These are phyloP conservation scores for Frieseomelitta varia DNA, from an alignment of 1,140 invertebrate species.

Conservation along the genomic window DNA sequence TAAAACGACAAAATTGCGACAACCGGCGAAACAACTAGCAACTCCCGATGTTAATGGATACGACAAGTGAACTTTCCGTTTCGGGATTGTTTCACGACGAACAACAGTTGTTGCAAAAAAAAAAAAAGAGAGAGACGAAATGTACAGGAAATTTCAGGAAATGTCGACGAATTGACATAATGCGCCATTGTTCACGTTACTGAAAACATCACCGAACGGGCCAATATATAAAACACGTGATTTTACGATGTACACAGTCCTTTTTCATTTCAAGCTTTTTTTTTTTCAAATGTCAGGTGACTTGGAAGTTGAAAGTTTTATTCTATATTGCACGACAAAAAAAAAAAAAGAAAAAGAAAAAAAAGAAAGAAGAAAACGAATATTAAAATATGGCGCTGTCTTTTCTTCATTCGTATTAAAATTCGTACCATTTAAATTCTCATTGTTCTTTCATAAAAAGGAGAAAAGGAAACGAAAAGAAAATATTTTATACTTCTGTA, in stretches of 20 bases:
- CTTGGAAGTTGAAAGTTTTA: not conserved
- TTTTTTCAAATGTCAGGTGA: no score
- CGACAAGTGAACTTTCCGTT: not conserved
- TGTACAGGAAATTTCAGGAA: not conserved
- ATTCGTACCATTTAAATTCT: no score
- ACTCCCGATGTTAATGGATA: not conserved
- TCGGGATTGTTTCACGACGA: not conserved
- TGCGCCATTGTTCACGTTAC: not conserved
- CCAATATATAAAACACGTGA: not conserved
- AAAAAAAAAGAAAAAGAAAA: no score
- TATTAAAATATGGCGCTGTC: no score
- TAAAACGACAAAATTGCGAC: not conserved
- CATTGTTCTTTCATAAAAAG: not conserved
- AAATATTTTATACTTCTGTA: not conserved
- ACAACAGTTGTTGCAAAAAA: not conserved
- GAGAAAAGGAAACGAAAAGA: not conserved
- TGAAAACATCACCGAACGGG: not conserved
- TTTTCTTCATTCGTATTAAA: no score
- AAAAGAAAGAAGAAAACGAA: no score
- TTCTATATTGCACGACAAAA: no score
- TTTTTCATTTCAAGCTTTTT: not conserved
- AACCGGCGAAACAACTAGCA: no score
- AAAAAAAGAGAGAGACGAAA: not conserved
- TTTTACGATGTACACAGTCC: not conserved
- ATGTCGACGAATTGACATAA: not conserved